Evolutionary conservation across 2,113 vertebrate genomes (phyloP).

Genomic region (Choloepus hoffmanni): DNA sequence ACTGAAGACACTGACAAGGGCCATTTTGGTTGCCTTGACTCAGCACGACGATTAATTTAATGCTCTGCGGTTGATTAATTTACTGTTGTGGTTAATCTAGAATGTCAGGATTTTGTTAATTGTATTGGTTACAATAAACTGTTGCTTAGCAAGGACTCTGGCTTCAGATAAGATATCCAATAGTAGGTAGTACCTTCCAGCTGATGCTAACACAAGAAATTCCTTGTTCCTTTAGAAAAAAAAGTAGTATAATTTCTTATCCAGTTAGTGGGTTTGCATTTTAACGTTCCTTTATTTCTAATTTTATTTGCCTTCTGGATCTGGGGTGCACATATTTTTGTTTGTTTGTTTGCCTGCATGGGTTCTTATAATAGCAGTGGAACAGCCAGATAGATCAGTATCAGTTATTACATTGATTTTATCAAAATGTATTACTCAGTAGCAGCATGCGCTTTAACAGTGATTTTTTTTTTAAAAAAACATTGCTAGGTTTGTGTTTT

Average conservation of each 20-base stretch:
- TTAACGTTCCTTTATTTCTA: slow-evolving; percentile 38
- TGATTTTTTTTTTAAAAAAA: not conserved
- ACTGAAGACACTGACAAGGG: not conserved
- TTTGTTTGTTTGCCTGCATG: not conserved
- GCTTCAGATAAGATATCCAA: not conserved
- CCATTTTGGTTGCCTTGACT: not conserved
- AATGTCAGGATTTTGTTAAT: not conserved
- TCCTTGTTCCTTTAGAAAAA: slow-evolving; percentile 12
- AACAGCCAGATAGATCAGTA: not conserved
- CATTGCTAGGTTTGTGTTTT: slow-evolving; percentile 4
- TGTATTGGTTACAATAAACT: not conserved
- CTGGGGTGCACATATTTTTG: not conserved
- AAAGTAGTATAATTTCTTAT: not conserved
- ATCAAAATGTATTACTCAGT: not conserved
- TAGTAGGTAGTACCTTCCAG: not conserved
- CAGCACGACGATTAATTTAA: not conserved
- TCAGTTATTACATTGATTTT: slow-evolving; percentile 53
- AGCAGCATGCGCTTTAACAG: not conserved
- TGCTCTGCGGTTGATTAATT: not conserved
- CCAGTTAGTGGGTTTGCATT: not conserved
- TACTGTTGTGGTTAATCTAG: not conserved
- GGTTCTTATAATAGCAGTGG: not conserved
- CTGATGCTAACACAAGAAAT: not conserved
- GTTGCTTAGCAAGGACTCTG: not conserved
- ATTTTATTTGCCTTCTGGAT: slow-evolving; percentile 9